Base-by-base conservation (phyloP, 2,888 invertebrate genomes). In the Mantis religiosa region DNA sequence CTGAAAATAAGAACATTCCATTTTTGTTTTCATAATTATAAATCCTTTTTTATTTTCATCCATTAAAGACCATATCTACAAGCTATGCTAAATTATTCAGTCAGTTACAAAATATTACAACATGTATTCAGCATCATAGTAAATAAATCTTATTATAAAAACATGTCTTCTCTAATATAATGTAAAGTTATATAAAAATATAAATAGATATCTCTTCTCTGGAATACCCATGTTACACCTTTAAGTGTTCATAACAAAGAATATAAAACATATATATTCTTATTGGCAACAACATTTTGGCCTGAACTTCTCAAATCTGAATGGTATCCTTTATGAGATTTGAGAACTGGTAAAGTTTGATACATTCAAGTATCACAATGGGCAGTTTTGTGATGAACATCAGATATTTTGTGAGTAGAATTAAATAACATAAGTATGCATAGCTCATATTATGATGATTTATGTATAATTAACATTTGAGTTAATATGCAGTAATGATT, bases 81-180 rank as follows among this genome's bases (percentile, higher is more conserved):
- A 82, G 82, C 82, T 87, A 87, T n/a, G 81, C 30, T 87, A 81
- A 86, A 71, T 86, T 82, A 27, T 82, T 87, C 87, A 87, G 87
- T 87, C 87, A 87, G 81, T 71, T 86, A 86, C 81, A 86, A 82
- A 82, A 87, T 87, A 87, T 87, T 87, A 87, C 87, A 87, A 81
- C 27, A 82, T 87, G 9, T 87, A 82, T 25, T 87, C 9, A 86
- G 30, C 82, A 34, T 82, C 34, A 87, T 82, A 87, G 87, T 82
- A 87, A 87, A 87, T 87, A 87, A 82, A 86, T 82, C 81, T 87
- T 20, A 87, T 87, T 34, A 87, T 87, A 87, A 87, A 87, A 82
- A 82, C 87, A 71, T 71, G 54, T 71, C 4, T 71, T 71, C 25
- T 71, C 54, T 71, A 71, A 71, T 4, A 71, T 71, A 20, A 71